These are phyloP conservation scores for Xiphophorus couchianus DNA, from an alignment of 2,113 vertebrate genomes.

Conservation along the genomic window DNA sequence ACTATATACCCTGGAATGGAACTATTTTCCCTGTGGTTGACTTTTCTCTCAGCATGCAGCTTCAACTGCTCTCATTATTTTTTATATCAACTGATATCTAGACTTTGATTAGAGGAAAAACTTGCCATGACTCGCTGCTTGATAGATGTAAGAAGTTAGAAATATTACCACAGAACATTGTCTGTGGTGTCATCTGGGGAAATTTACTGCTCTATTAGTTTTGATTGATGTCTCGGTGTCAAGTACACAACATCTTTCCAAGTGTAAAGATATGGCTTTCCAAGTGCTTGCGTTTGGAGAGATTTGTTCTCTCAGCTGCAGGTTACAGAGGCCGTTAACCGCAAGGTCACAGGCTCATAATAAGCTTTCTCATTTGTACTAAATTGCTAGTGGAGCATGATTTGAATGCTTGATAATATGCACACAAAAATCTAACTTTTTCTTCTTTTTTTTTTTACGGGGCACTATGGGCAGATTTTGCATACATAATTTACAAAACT, in stretches of 20 bases:
- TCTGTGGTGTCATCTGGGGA: slow-evolving; percentile 14
- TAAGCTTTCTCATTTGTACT: slow-evolving; percentile 12
- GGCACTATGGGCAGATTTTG: too few relatives aligned
- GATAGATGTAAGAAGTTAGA: slow-evolving; percentile 10
- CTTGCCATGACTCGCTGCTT: background rate
- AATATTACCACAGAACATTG: background rate
- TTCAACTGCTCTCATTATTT: slow-evolving; percentile 11
- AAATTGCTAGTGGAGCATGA: slow-evolving; percentile 1
- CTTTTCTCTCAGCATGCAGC: background rate
- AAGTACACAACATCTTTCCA: slow-evolving; percentile 10
- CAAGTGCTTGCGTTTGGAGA: slow-evolving; percentile 7
- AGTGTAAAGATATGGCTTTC: background rate
- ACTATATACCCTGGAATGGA: background rate
- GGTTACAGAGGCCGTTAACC: slow-evolving; percentile 13
- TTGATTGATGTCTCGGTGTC: slow-evolving; percentile 26
- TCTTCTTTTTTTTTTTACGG: background rate
- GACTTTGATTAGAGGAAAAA: slow-evolving; percentile 21
- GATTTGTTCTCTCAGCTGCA: slow-evolving; percentile 7
- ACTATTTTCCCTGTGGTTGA: background rate
- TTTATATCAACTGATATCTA: slow-evolving; percentile 9
- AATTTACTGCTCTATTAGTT: slow-evolving; percentile 10
- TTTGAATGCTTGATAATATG: slow-evolving; percentile 11
- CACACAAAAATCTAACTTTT: background rate
- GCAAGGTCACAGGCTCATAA: slow-evolving; percentile 10
- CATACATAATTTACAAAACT: background rate